Conservation (phyloP, 2,797 vertebrate genomes). For the Myotis pilosus region DNA sequence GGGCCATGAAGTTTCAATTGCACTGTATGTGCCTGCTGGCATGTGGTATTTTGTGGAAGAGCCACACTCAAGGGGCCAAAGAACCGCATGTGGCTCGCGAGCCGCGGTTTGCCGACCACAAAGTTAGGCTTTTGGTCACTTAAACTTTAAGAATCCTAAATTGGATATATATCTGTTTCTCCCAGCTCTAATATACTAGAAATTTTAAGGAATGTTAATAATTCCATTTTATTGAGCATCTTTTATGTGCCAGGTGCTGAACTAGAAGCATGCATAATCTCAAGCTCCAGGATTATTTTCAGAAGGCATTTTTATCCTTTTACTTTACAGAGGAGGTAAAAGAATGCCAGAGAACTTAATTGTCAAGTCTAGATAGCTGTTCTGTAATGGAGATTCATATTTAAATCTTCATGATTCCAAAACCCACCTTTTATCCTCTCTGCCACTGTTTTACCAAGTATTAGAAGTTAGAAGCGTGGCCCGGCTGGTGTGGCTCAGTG, state of each 20-base stretch:
- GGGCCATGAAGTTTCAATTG: no score
- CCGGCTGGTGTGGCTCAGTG: no score
- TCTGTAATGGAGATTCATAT: neutral
- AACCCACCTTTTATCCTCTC: neutral
- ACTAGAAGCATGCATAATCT: neutral
- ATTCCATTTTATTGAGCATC: neutral
- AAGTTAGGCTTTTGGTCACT: neutral
- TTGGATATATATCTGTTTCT: neutral
- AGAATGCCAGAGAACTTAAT: neutral
- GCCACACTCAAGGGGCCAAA: no score
- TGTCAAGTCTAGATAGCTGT: neutral
- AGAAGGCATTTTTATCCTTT: neutral
- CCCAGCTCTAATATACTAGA: neutral
- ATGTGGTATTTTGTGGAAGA: no score
- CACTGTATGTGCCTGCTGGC: rapidly evolving
- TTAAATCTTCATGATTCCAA: neutral
- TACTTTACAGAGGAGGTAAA: neutral
- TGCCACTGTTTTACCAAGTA: neutral
- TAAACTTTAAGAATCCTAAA: neutral
- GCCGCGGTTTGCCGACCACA: no score
- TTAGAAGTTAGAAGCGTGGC: neutral
- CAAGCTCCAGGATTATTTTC: neutral
- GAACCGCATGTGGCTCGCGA: no score
- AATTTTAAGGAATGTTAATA: neutral
- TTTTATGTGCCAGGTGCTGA: neutral